A percentile compares a stretch with the other conserved stretches of the same genome.
These are phyloP conservation scores for Branchinecta lindahli DNA, from an alignment of 1,140 invertebrate species.

Conservation along the genomic window DNA sequence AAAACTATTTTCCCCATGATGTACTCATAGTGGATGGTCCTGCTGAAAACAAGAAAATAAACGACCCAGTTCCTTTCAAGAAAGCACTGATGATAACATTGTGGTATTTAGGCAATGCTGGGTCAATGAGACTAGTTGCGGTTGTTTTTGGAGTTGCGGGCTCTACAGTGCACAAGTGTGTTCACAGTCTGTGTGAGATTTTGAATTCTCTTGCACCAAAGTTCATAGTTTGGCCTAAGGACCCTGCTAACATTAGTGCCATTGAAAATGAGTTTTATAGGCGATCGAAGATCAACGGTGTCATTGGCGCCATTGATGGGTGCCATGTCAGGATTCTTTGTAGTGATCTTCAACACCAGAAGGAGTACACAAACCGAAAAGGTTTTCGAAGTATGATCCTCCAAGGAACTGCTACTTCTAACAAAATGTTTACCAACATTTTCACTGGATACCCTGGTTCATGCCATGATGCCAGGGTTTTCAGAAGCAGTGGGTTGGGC, in stretches of 20 bases:
- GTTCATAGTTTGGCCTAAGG: neutral
- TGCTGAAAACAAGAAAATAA: neutral
- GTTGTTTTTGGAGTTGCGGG: neutral
- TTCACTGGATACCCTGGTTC: neutral
- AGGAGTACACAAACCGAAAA: neutral
- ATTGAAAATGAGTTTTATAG: neutral
- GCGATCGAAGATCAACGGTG: neutral
- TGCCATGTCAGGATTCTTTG: neutral
- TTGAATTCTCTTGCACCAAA: neutral
- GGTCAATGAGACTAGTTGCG: neutral
- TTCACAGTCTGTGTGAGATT: neutral
- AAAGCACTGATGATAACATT: neutral
- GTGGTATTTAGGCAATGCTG: neutral
- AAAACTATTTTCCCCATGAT: neutral
- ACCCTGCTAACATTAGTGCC: neutral
- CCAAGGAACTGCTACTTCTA: neutral
- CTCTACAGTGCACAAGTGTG: neutral
- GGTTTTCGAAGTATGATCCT: neutral
- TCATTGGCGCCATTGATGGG: neutral
- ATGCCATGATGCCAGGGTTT: neutral
- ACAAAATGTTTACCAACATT: neutral
- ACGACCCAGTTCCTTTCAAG: neutral
- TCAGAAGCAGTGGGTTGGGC: neutral
- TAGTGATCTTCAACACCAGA: neutral
- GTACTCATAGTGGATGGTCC: neutral